These are phyloP conservation scores for Noctilio leporinus DNA, from an alignment of 2,113 vertebrate species.

Conservation along the genomic window DNA sequence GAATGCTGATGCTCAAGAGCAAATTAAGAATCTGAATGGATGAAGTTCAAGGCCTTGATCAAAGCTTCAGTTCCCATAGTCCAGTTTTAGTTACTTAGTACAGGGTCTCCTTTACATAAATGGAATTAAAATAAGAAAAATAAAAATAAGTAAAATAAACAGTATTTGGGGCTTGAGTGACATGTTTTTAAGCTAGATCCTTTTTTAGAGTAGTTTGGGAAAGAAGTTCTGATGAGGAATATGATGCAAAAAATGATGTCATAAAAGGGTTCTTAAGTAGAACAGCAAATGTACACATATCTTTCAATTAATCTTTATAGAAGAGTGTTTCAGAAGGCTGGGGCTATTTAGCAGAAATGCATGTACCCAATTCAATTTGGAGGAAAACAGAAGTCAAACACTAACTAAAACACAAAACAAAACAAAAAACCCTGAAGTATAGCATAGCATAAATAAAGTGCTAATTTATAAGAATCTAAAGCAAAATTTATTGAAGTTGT, in stretches of 20 bases:
- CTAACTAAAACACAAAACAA: background rate
- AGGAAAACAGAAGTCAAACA: conserved; percentile 7
- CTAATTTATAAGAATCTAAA: background rate
- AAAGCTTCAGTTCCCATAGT: background rate
- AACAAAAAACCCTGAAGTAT: background rate
- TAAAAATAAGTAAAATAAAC: background rate
- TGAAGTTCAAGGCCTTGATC: background rate
- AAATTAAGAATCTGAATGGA: background rate
- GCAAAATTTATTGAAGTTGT: background rate
- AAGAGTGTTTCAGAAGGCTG: background rate
- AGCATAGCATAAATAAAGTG: background rate
- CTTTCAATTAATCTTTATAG: background rate
- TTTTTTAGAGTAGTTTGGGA: background rate
- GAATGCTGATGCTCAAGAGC: background rate
- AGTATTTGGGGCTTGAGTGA: background rate
- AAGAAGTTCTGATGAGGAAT: background rate
- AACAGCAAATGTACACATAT: background rate
- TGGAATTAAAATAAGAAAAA: background rate
- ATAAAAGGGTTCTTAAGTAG: background rate
- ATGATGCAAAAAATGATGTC: background rate
- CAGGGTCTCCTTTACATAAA: background rate
- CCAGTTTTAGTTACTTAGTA: background rate
- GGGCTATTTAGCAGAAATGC: background rate
- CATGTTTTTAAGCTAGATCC: background rate
- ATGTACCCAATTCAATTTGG: background rate